phyloP scores from a whole-genome alignment of 2,888 invertebrate species.

The Dorcus parallelipipedus region DNA sequence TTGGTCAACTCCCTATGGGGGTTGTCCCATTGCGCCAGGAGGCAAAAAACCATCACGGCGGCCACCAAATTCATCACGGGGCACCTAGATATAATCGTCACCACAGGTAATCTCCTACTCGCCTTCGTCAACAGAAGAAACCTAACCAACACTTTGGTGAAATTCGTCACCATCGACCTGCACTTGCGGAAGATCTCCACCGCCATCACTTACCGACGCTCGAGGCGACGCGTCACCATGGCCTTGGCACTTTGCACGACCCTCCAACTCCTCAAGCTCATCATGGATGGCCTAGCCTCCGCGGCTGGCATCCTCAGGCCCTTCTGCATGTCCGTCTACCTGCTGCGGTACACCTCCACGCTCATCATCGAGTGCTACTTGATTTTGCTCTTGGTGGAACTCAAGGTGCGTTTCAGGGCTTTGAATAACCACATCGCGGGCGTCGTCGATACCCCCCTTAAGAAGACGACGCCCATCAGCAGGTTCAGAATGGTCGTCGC shows the following conservation, averaged over 20 bases:
- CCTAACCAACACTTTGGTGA: not conserved
- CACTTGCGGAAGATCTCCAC: not conserved
- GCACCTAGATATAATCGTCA: not conserved
- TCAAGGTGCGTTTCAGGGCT: not conserved
- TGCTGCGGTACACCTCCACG: not conserved
- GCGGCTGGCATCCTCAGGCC: not conserved
- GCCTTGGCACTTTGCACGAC: not conserved
- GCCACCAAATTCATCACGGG: not conserved
- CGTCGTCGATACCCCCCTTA: not conserved
- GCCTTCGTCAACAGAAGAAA: not conserved
- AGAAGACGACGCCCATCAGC: not conserved
- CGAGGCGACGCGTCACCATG: not conserved
- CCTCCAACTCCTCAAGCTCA: not conserved
- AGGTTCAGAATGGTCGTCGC: not conserved
- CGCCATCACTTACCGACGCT: not conserved
- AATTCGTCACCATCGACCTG: not conserved
- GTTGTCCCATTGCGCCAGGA: not conserved
- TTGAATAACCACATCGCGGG: slow-evolving; percentile 6
- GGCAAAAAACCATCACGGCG: not conserved
- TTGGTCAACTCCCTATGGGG: not conserved
- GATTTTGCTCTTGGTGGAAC: slow-evolving; percentile 4
- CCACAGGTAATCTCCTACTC: slow-evolving; percentile 5
- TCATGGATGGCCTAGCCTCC: not conserved
- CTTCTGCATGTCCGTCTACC: not conserved
- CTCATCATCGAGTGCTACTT: slow-evolving; percentile 3